Percentiles rank a stretch among this genome's conserved stretches.
phyloP scores from a whole-genome alignment of 2,797 vertebrate genomes.

The Jordanella pulchra region DNA sequence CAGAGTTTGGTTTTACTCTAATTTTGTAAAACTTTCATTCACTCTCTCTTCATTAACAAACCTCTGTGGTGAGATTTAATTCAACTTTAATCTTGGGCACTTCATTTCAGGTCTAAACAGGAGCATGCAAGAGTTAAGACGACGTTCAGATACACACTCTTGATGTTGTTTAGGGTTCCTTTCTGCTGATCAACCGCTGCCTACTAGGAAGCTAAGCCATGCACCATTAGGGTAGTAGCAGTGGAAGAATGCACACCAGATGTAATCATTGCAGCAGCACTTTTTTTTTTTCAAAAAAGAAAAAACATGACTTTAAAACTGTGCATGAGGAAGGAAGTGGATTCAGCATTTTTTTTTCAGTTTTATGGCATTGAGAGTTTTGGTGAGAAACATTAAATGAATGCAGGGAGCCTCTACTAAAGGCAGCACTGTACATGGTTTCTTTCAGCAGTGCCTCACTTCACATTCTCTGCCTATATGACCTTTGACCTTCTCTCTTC shows the following conservation, averaged over 20 bases:
- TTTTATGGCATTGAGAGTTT: neutral
- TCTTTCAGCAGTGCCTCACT: neutral
- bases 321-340: slow-evolving; percentile 31
- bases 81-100: neutral
- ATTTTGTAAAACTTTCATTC: neutral
- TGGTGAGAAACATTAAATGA: slow-evolving; percentile 4
- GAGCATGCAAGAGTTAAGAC: neutral
- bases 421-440: neutral
- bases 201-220: neutral
- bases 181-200: slow-evolving; percentile 6
- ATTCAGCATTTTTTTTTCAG: slow-evolving; percentile 11
- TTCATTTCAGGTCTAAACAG: neutral
- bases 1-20: neutral
- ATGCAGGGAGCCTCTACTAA: neutral
- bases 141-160: slow-evolving; percentile 1
- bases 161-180: neutral
- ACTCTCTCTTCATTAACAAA: neutral
- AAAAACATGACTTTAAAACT: neutral
- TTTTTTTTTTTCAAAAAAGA: neutral
- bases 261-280: slow-evolving; percentile 11
- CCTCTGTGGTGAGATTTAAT: too few relatives aligned
- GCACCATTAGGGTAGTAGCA: neutral
- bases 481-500: slow-evolving; percentile 26
- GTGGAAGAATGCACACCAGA: neutral
- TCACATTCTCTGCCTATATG: neutral